Base-by-base conservation (phyloP, 2,797 vertebrate species). In the Catharus ustulatus region DNA sequence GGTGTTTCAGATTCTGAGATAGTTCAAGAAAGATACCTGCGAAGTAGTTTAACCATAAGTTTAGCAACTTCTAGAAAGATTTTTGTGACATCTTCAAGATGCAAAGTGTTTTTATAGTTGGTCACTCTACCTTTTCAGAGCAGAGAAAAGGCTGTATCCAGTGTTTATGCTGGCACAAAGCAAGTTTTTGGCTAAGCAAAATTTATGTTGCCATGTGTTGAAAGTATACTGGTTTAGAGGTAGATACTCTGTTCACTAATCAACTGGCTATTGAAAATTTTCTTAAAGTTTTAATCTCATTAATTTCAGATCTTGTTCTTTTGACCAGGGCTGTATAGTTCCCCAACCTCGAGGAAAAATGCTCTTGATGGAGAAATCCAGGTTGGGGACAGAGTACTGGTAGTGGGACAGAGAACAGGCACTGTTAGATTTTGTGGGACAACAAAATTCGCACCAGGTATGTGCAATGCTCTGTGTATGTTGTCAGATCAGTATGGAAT, bases 401-500 rank as follows among this genome's bases (percentile, higher is more conserved):
- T 99, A 84, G 99, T 99, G 11, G 99, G 99, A 80, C 99, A 99
- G 97, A 99, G 99, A 75, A 98, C 98, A 3, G 99, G 99, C 36
- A 98, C 98, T 11, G 97, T 99, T 51, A 98, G 98, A 43, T 99
- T 99, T 96, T 98, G 97, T 57, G 99, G 99, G 83, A 98, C 98
- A 51, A 99, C 99, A 54, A 98, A 96, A 97, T 99, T 99, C 94
- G 99, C 99, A 93, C 98, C 99, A 98, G 99, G 99, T 99, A 96
- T 96, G 96, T 80, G 34, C n/a, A 79, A 6, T 71, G 8, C 6
- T 77, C 64, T 46, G 18, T 34, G 8, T 52, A 3, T 21, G 3
- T 49, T 59, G 19, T 72, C 59, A 49, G 46, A 73, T 61, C 13
- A n/a, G 1, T 57, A 18, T 10, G 27, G 43, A 59, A 49, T 40